Conservation (phyloP, 1,140 invertebrate species). For the Drosophila orena region DNA sequence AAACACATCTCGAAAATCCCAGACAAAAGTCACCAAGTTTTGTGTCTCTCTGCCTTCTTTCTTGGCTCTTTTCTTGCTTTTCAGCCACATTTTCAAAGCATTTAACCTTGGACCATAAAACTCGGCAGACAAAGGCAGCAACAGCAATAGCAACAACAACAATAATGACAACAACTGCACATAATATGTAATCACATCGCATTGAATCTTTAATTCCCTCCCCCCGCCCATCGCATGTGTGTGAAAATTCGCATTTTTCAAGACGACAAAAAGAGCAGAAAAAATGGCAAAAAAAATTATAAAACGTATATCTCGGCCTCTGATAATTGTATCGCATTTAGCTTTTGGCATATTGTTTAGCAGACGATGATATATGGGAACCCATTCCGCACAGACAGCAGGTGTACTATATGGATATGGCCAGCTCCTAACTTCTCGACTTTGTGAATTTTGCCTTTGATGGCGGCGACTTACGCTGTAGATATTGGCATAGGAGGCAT, state of each 20-base stretch:
- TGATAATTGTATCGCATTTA: constrained; percentile 80
- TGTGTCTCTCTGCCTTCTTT: constrained; percentile 33
- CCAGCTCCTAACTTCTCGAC: constrained; percentile 5
- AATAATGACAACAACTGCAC: constrained; percentile 29
- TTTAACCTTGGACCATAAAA: constrained; percentile 85
- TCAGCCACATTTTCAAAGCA: constrained; percentile 69
- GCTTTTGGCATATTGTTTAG: constrained; percentile 76
- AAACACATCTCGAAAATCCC: constrained; percentile 33
- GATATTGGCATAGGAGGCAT: constrained; percentile 28
- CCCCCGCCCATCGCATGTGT: constrained; percentile 53
- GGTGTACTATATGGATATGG: constrained; percentile 34
- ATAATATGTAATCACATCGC: constrained; percentile 79
- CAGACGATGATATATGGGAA: constrained; percentile 67
- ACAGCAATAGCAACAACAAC: constrained; percentile 25
- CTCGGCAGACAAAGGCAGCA: constrained; percentile 64
- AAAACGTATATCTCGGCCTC: constrained; percentile 61
- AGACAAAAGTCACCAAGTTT: constrained; percentile 78
- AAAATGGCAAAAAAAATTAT: constrained; percentile 35
- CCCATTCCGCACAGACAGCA: constrained; percentile 40
- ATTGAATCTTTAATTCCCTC: constrained; percentile 71
- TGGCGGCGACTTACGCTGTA: constrained; percentile 41
- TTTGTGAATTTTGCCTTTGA: constrained; percentile 39
- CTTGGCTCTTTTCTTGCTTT: constrained; percentile 31
- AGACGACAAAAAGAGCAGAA: constrained; percentile 27
- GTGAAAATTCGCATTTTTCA: constrained; percentile 74